phyloP scores from a whole-genome alignment of 2,113 vertebrate genomes.

The Bubalus kerabau region DNA sequence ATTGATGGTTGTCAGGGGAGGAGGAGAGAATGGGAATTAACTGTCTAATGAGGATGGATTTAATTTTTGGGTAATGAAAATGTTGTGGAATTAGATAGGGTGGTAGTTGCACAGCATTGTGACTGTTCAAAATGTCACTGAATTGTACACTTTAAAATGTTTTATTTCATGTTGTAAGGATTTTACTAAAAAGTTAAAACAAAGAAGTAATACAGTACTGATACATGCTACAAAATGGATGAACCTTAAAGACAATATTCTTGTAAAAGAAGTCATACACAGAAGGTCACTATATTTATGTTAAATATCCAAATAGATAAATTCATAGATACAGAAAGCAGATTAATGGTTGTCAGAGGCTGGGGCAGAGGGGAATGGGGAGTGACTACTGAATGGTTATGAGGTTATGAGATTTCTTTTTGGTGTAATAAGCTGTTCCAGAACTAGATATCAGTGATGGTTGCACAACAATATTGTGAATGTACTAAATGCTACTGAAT shows the following conservation, averaged over 20 bases:
- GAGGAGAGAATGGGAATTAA: background rate
- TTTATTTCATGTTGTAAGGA: background rate
- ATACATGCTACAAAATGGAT: background rate
- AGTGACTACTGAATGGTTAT: background rate
- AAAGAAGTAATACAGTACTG: background rate
- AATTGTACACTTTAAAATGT: background rate
- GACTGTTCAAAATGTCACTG: background rate
- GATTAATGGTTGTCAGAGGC: background rate
- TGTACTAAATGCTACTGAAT: background rate
- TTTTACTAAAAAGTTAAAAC: background rate
- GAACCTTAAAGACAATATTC: background rate
- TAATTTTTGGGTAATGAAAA: background rate
- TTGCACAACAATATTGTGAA: background rate
- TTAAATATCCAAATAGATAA: background rate
- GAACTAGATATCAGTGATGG: background rate
- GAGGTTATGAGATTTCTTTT: background rate
- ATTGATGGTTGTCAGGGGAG: background rate
- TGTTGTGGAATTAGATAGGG: background rate
- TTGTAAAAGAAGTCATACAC: background rate
- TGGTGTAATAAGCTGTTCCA: background rate
- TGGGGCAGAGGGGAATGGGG: background rate
- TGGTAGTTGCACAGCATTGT: background rate
- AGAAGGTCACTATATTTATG: background rate
- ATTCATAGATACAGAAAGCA: background rate
- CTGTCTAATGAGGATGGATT: background rate